Percentiles rank a stretch among this genome's conserved stretches.
phyloP scores from a whole-genome alignment of 2,888 invertebrate species.

The Dicyrtoma fusca region DNA sequence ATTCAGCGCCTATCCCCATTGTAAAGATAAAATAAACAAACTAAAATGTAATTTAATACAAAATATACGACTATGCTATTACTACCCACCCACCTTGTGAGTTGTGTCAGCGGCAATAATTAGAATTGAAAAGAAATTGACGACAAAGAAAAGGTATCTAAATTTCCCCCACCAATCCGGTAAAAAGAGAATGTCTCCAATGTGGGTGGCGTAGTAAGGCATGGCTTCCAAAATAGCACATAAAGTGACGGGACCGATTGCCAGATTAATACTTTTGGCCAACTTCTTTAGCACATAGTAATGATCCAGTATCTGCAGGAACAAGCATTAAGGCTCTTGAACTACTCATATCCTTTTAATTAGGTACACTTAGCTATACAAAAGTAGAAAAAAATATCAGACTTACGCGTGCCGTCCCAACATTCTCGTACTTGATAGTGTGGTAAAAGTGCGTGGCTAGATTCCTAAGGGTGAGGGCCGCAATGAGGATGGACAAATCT shows the following conservation, averaged over 20 bases:
- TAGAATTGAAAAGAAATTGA: constrained; percentile 26
- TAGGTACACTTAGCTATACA: neutral
- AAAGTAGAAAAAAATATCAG: neutral
- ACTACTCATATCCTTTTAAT: neutral
- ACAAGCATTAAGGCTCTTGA: neutral
- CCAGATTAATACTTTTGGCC: constrained; percentile 3
- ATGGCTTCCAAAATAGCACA: constrained; percentile 24
- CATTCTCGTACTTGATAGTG: neutral
- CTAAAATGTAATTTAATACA: no score
- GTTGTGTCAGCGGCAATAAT: constrained; percentile 14
- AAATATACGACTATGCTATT: neutral
- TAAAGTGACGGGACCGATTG: constrained; percentile 16
- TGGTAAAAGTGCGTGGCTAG: constrained; percentile 2
- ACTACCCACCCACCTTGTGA: neutral
- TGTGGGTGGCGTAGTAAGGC: constrained; percentile 29
- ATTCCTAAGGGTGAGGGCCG: constrained; percentile 10
- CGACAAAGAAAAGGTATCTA: constrained; percentile 18
- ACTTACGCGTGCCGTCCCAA: neutral
- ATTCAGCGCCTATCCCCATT: neutral
- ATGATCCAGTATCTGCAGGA: constrained; percentile 19
- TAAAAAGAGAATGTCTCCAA: constrained; percentile 26
- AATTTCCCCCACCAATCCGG: constrained; percentile 9
- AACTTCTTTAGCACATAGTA: constrained; percentile 13
- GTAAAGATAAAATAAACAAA: no score
- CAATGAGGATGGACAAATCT: constrained; percentile 17